Base-by-base conservation (phyloP, 2,113 vertebrate genomes). In the Syrmaticus mikado region DNA sequence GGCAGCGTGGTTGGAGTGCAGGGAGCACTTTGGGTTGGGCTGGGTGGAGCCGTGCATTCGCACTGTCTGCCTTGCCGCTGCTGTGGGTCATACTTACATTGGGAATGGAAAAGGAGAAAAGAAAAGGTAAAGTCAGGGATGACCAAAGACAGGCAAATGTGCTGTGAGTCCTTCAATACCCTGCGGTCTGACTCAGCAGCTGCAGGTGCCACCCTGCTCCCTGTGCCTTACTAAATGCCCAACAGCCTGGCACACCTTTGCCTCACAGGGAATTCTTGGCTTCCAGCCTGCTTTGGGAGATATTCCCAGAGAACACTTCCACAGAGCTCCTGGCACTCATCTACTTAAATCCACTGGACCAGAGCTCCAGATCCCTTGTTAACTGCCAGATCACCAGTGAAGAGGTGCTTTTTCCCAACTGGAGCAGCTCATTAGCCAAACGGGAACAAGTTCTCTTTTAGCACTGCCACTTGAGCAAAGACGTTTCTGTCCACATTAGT, bases 1-100 rank as follows among this genome's bases (percentile, higher is more conserved):
- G 60, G 34, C 34, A 61, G 58, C 12, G 10, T 60, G 13, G 43
- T 34, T 19, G 13, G 72, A 32, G 57, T 16, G 75, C 71, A 25
- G 16, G 55, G 43, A 79, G 48, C 28, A 3, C 25, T 79, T 65
- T 52, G 57, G 7, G 24, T 19, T 77, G 61, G 52, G 74, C 57
- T 46, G 46, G 16, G 5, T 45, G 11, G 40, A 41, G 9, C 36
- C 0, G 0, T 34, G 6, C 50, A 28, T 83, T 53, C 45, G 55
- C 80, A 6, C 75, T 25, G 68, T 46, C 20, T 80, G 48, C 28
- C 61, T 72, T 25, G 32, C 30, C 38, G 8, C 74, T 85, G 41
- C 79, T 55, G 18, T 16, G 10, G 32, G 16, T 93, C 58, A 28
- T 12, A 7, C 32, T 82, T 85, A 76, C 83, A 58, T 1, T 62